Conservation (phyloP, 1,140 invertebrate genomes). For the Aphidius gifuensis region DNA sequence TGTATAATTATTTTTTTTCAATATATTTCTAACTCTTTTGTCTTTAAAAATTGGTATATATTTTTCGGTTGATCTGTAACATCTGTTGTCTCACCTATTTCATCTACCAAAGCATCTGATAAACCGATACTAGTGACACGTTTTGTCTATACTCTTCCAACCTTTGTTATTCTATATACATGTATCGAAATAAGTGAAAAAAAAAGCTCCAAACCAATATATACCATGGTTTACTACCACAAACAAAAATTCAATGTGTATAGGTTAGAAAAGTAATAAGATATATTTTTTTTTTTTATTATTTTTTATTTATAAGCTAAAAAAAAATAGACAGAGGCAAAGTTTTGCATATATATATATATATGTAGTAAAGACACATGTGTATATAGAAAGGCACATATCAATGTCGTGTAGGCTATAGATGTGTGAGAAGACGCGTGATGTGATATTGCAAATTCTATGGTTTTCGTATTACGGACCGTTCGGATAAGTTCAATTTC, state of each 20-base stretch:
- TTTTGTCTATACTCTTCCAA: too few species aligned
- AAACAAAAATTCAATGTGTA: not conserved
- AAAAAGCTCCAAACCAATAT: too few species aligned
- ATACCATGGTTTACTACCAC: not conserved
- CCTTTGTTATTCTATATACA: slow-evolving; percentile 1
- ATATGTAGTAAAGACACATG: not conserved
- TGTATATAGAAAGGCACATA: not conserved
- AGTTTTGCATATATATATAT: not conserved
- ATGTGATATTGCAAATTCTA: slow-evolving; percentile 39
- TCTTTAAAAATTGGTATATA: slow-evolving; percentile 49
- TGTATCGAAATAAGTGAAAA: too few species aligned
- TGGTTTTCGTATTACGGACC: slow-evolving; percentile 37
- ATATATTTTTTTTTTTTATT: not conserved
- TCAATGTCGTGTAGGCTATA: too few species aligned
- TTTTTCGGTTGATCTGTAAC: slow-evolving; percentile 36
- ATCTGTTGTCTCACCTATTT: slow-evolving; percentile 38
- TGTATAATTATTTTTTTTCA: slow-evolving; percentile 7
- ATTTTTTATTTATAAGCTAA: too few species aligned
- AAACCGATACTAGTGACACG: slow-evolving; percentile 50
- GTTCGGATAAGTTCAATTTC: slow-evolving; percentile 37
- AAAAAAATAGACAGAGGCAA: not conserved
- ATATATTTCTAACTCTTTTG: slow-evolving; percentile 12
- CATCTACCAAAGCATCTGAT: slow-evolving; percentile 44
- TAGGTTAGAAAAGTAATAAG: not conserved
- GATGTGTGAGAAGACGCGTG: slow-evolving; percentile 28